Base-by-base conservation (phyloP, 2,113 vertebrate species). In the Peromyscus leucopus region DNA sequence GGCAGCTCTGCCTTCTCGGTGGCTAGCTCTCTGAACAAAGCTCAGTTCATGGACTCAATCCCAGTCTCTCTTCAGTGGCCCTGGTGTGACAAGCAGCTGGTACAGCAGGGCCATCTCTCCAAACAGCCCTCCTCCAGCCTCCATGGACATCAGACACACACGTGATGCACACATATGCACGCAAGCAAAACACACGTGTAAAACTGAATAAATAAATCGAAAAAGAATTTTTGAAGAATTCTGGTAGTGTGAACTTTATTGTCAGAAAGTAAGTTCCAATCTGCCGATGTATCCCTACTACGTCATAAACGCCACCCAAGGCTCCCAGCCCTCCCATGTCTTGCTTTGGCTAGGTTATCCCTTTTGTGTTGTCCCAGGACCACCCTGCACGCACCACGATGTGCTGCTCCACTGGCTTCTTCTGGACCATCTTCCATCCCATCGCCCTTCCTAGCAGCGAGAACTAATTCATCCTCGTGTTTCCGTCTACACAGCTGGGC, bases 341-440 rank as follows among this genome's bases (percentile, higher is more conserved):
- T 69, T 11, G 22, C 26, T 24, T 61, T 2, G 4, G 8, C 36
- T 48, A n/a, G 33, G 3, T 21, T 31, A 10, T 21, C 19, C 39
- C 39, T 65, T 86, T 86, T 46, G 22, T 59, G 16, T 59, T 59
- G 13, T 17, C 57, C 57, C 1, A 2, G 0, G 13, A 22, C n/a
- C n/a, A 12, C 12, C 17, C 31, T n/a, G 24, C 42, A 22, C 2
- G n/a, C 15, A 7, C 51, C 19, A 8, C 2, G 42, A 39, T 3
- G 26, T 2, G 1, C 28, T 2, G 0, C 28, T 26, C 0, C 5
- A 19, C 65, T 2, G 36, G 21, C 10, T 33, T 24, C 17, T 28
- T 33, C 21, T 46, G 26, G 7, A 16, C 13, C 31, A 1, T 39
- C 85, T 91, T 59, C 75, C 22, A 7, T 21, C 31, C 39, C 36